Conservation (phyloP, 2,888 invertebrate species). For the Iphiclides podalirius region DNA sequence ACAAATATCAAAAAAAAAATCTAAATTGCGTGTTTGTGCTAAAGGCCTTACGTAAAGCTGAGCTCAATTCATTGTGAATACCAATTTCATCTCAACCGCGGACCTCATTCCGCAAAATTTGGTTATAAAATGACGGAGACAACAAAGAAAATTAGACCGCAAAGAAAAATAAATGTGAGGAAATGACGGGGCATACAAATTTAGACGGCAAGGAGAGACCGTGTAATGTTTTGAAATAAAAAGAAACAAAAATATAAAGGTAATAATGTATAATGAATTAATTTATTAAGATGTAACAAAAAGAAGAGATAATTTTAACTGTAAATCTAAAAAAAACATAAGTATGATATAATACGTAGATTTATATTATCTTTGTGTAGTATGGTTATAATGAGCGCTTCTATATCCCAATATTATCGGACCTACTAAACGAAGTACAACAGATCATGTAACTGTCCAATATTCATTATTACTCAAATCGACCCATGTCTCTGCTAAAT, state of each 20-base stretch:
- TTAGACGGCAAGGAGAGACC: conserved; percentile 46
- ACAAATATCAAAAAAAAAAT: conserved; percentile 55
- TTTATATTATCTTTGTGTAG: too few species aligned
- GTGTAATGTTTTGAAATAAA: conserved; percentile 17
- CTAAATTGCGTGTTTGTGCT: conserved; percentile 47
- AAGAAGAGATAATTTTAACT: too few species aligned
- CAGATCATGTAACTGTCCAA: too few species aligned
- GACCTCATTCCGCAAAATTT: conserved; percentile 74
- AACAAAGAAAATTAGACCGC: conserved; percentile 77
- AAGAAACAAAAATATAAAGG: background rate
- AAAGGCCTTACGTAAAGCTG: conserved; percentile 35
- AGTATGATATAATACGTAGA: too few species aligned
- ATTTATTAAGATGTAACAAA: too few species aligned
- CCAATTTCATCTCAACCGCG: conserved; percentile 71
- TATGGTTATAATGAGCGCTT: too few species aligned
- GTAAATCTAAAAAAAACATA: too few species aligned
- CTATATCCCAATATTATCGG: too few species aligned
- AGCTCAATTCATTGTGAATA: conserved; percentile 71
- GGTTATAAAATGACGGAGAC: conserved; percentile 75
- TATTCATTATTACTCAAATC: too few species aligned
- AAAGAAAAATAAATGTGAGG: conserved; percentile 75
- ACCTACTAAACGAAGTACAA: too few species aligned
- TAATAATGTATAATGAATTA: background rate
- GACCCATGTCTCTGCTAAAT: too few species aligned
- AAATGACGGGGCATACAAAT: conserved; percentile 74